Conservation (phyloP, 2,888 invertebrate genomes). For the Flabesymbios commensalis region DNA sequence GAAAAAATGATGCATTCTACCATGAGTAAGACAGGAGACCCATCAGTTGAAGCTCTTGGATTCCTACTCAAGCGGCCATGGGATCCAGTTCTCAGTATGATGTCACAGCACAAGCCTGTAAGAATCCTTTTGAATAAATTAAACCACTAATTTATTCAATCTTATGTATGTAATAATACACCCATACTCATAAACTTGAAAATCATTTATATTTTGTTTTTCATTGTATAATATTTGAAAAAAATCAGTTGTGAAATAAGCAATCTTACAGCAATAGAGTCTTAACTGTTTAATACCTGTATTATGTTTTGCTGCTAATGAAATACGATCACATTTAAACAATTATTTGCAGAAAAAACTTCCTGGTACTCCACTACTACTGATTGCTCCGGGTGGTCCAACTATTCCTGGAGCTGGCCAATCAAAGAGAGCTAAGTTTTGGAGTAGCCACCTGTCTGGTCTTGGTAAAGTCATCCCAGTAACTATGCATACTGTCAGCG, state of each 20-base stretch:
- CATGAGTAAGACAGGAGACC: slow-evolving; percentile 29
- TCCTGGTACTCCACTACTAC: slow-evolving; percentile 67
- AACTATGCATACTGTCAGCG: slow-evolving; percentile 65
- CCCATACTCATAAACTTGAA: no score
- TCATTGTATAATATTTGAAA: no score
- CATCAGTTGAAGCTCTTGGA: slow-evolving; percentile 69
- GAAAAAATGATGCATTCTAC: slow-evolving; percentile 71
- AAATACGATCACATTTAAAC: no score
- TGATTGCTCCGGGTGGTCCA: slow-evolving; percentile 60
- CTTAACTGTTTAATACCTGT: no score
- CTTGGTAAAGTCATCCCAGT: slow-evolving; percentile 71
- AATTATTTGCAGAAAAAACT: slow-evolving; percentile 67
- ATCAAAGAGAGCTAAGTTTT: slow-evolving; percentile 70
- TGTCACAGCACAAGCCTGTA: slow-evolving; percentile 70
- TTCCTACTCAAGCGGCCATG: slow-evolving; percentile 73
- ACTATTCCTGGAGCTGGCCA: slow-evolving; percentile 41
- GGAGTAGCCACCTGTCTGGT: slow-evolving; percentile 72
- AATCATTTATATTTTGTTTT: no score
- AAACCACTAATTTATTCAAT: slow-evolving; percentile 70
- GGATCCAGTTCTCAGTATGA: slow-evolving; percentile 72
- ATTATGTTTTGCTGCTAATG: no score
- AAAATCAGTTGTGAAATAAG: no score
- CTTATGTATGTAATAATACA: no score
- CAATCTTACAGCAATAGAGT: no score
- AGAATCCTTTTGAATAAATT: slow-evolving; percentile 60